These are phyloP conservation scores for Yasuhikotakia modesta DNA, from an alignment of 2,797 vertebrate species.

Conservation along the genomic window DNA sequence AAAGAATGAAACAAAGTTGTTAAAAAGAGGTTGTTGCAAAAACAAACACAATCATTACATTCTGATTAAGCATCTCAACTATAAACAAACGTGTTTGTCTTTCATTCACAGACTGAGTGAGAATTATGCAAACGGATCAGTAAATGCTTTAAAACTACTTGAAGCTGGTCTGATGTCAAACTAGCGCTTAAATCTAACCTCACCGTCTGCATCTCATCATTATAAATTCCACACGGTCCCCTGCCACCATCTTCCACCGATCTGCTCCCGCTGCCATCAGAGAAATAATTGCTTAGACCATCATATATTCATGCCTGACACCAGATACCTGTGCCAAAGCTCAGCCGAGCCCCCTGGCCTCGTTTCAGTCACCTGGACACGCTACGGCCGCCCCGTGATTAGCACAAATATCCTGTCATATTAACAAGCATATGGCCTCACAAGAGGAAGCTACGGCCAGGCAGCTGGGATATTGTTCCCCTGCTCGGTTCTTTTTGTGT, in stretches of 20 bases:
- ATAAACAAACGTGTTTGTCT: too few species aligned
- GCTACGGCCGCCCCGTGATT: slow-evolving; percentile 28
- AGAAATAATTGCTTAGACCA: not conserved
- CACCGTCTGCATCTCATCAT: too few species aligned
- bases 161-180: not conserved
- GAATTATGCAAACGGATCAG: not conserved
- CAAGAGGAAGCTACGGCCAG: slow-evolving; percentile 29
- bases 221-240: not conserved
- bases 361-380: slow-evolving; percentile 49
- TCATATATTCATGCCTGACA: not conserved
- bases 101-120: too few species aligned
- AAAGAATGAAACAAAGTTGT: too few species aligned
- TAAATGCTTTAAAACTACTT: slow-evolving; percentile 4
- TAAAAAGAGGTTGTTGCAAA: too few species aligned
- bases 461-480: slow-evolving; percentile 45
- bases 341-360: slow-evolving; percentile 19
- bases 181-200: not conserved
- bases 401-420: slow-evolving; percentile 53
- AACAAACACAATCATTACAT: too few species aligned
- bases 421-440: slow-evolving; percentile 56
- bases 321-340: not conserved
- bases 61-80: too few species aligned
- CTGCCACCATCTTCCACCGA: not conserved
- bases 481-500: slow-evolving; percentile 28
- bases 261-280: not conserved